phyloP scores from a whole-genome alignment of 2,113 vertebrate genomes.

The Morphnarchus princeps region DNA sequence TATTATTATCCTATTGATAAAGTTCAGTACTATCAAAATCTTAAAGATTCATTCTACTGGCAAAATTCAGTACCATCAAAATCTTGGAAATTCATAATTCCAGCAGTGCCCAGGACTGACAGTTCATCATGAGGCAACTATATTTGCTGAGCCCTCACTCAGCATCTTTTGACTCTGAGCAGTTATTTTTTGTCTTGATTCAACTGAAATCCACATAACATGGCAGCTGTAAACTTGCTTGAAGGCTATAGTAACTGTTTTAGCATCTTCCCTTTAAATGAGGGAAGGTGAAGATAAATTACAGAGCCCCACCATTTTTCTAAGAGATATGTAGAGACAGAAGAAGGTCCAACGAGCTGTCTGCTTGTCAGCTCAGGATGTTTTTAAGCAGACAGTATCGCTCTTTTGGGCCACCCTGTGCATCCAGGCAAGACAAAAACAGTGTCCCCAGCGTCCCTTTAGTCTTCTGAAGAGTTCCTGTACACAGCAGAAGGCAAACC shows the following conservation, averaged over 20 bases:
- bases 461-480: not conserved
- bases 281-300: not conserved
- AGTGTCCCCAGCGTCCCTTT: not conserved
- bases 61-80: not conserved
- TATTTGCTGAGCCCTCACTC: not conserved
- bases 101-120: not conserved
- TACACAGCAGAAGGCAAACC: accelerated
- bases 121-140: not conserved
- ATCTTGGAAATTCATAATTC: not conserved
- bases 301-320: not conserved
- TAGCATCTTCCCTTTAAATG: not conserved
- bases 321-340: not conserved
- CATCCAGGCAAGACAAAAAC: not conserved
- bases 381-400: not conserved
- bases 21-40: not conserved
- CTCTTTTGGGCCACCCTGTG: not conserved
- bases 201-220: not conserved
- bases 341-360: not conserved
- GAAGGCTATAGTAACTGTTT: not conserved
- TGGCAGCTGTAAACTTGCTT: not conserved
- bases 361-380: not conserved
- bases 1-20: not conserved
- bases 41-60: not conserved
- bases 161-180: not conserved
- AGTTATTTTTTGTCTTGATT: not conserved